phyloP scores from a whole-genome alignment of 37 sponge, comb jelly and placozoan genomes.

The Hexactinellida sp. region DNA sequence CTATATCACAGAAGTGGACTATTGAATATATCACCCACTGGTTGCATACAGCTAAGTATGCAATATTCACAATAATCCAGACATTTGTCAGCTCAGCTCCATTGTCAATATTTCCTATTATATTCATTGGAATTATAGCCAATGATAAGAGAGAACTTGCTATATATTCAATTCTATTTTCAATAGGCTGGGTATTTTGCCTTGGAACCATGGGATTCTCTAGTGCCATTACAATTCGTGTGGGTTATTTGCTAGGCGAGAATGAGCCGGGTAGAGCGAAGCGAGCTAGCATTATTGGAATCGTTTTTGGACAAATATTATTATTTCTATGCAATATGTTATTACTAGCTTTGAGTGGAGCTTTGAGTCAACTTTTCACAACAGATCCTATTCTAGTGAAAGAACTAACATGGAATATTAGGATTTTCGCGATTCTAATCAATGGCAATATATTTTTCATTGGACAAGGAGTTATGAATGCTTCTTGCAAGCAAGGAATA shows the following conservation, averaged over 20 bases:
- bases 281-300: neutral
- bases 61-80: neutral
- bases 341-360: neutral
- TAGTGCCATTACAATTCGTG: neutral
- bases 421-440: neutral
- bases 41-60: neutral
- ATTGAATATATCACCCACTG: neutral
- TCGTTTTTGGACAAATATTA: neutral
- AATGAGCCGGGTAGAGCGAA: neutral
- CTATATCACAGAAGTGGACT: neutral
- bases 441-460: neutral
- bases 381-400: neutral
- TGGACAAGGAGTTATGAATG: neutral
- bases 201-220: neutral
- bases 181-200: neutral
- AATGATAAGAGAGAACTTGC: neutral
- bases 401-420: neutral
- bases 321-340: neutral
- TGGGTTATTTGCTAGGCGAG: neutral
- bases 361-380: neutral
- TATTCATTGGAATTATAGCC: neutral
- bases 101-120: neutral
- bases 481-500: neutral
- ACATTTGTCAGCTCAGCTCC: neutral
- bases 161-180: neutral